phyloP scores from a whole-genome alignment of 2,797 vertebrate species.

The Tolypeutes matacus region DNA sequence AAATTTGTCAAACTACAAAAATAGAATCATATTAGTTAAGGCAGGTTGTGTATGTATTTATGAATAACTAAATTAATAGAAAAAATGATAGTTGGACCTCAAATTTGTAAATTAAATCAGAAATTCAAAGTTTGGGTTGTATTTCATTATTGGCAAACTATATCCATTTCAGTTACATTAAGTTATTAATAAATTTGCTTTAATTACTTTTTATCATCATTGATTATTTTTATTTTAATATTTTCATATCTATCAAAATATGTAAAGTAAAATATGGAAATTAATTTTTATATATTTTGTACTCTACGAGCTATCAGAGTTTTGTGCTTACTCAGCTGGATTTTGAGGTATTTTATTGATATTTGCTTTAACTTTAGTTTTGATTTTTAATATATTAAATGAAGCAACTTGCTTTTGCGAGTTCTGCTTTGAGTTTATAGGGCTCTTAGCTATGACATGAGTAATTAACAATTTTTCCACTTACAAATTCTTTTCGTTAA shows the following conservation, averaged over 20 bases:
- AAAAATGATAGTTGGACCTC: background rate
- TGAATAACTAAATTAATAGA: background rate
- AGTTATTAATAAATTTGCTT: background rate
- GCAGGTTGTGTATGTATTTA: background rate
- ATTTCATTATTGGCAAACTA: background rate
- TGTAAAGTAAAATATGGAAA: constrained; percentile 29
- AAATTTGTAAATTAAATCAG: constrained; percentile 8
- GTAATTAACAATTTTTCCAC: constrained; percentile 38
- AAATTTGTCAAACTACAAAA: constrained; percentile 26
- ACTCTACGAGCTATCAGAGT: background rate
- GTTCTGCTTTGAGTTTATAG: constrained; percentile 63
- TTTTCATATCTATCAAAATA: background rate
- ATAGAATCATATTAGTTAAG: constrained; percentile 32
- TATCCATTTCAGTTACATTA: background rate
- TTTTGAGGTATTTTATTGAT: constrained; percentile 64
- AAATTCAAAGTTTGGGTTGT: background rate
- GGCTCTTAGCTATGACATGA: constrained; percentile 2
- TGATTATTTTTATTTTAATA: too few species aligned
- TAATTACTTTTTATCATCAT: background rate
- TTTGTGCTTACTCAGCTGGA: constrained; percentile 9
- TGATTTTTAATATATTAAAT: constrained; percentile 60
- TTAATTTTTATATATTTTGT: background rate
- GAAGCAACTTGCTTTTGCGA: constrained; percentile 62
- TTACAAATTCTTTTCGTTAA: constrained; percentile 41
- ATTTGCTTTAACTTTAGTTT: constrained; percentile 57